Evolutionary conservation across 2,113 vertebrate genomes (phyloP), one percentile per base, ranked within the genome.

Genomic region (Todiramphus chloris): DNA sequence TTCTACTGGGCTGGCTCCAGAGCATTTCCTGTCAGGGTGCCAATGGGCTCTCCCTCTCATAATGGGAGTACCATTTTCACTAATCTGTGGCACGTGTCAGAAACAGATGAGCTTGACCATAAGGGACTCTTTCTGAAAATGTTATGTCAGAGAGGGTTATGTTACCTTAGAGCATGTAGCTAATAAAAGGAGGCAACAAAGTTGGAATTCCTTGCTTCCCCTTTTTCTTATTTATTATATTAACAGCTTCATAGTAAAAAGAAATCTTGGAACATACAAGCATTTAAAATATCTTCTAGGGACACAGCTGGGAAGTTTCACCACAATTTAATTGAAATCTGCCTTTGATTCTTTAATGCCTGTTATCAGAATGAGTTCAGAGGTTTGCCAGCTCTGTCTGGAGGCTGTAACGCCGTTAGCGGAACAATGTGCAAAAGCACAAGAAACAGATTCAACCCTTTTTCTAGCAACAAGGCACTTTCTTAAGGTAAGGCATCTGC

Each of bases 391-490:
- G 98, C 98, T 99, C 74, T 99, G 99, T 96, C 96, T 99, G 88
- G 99, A 99, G 97, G 99, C 99, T 58, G 96, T 99, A 93, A 99
- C 99, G 35, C 99, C 99, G 0, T 97, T 99, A 96, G 99, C 99
- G 25, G 99, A 99, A 87, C 99, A 99, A 86, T 99, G 99, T 81
- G 99, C 99, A 69, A 99, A 99, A 98, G 98, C 98, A 91, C 99
- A 99, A 93, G 99, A 99, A 97, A 99, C 99, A 35, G 99, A 99
- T 89, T 99, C 99, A 53, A 98, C 99, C 3, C 98, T 99, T 78
- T 99, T 99, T 94, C 97, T 99, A 94, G 99, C 99, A 97, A 99
- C 99, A 3, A 98, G 99, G 89, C 99, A 99, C 98, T 99, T 99
- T 98, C 99, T 99, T 80, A 99, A 99, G 99, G 99, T 98, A 97